Evolutionary conservation across 2,113 vertebrate species (phyloP), one percentile per base, ranked within the genome.

Genomic region (Thymallus thymallus): DNA sequence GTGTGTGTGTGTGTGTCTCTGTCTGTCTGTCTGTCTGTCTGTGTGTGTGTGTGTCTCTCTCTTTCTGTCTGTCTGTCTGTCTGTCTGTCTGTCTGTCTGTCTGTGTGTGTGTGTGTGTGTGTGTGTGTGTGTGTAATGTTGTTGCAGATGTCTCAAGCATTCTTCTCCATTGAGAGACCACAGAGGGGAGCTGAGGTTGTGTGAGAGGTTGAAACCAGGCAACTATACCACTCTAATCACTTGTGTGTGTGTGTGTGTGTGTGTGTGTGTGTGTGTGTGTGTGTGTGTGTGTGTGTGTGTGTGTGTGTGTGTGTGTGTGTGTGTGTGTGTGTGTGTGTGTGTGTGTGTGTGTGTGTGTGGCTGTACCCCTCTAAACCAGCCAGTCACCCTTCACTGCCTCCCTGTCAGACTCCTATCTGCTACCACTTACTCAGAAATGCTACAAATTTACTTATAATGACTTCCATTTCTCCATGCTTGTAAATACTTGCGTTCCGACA

Each of bases 351-450:
- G 14, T 51, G 48, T 51, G 48, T 16, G 41, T 1, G 3, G 5
- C 5, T 18, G 48, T 51, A 41, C 71, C 77, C 35, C 79, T 85
- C 71, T 70, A 80, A 88, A 90, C 87, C 86, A 90, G 80, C 81
- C 75, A 30, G 78, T 88, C 87, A 87, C 86, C 84, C 84, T 68
- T 79, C 74, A 69, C 83, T 86, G 76, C 77, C 78, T 80, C 77
- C 76, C 73, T 74, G 84, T 87, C 77, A 76, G 80, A 77, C 84
- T 46, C 67, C 30, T 92, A 91, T 93, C 92, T 94, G 94, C 90
- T 94, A 95, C 87, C 92, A 93, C 91, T 95, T 94, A 95, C 80
- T 85, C 74, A 88, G 84, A 93, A 93, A 92, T 84, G 75, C 86
- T 91, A 90, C 91, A 92, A 81, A 92, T 91, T 93, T 92, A 85